phyloP scores from a whole-genome alignment of 2,797 vertebrate species.

The Luscinia luscinia region DNA sequence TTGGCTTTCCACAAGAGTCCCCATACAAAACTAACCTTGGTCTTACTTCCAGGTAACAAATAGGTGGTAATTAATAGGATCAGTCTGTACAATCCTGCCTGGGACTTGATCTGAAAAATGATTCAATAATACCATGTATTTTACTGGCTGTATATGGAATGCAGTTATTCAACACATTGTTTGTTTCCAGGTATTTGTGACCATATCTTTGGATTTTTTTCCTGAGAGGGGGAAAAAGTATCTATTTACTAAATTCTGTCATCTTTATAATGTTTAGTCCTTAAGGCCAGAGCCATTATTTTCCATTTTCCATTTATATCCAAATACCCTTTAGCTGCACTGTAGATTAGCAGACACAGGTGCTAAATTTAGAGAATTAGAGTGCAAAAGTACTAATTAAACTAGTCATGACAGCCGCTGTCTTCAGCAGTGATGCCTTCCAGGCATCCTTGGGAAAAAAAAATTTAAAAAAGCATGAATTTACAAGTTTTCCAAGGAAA shows the following conservation, averaged over 20 bases:
- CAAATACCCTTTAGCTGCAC: background rate
- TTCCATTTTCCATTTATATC: background rate
- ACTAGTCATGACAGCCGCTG: background rate
- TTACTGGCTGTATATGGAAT: background rate
- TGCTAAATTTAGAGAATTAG: slow-evolving; percentile 41
- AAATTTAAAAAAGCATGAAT: background rate
- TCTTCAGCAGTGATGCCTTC: background rate
- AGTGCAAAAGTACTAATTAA: slow-evolving; percentile 9
- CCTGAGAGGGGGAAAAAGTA: background rate
- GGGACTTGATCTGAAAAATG: background rate
- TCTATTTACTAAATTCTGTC: background rate
- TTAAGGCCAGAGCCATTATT: background rate
- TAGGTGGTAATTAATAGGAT: background rate
- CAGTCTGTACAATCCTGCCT: background rate
- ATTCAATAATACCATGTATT: background rate
- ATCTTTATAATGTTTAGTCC: background rate
- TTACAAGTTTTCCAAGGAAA: background rate
- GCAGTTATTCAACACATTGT: background rate
- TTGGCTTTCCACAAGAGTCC: background rate
- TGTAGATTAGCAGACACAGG: background rate
- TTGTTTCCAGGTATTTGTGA: background rate
- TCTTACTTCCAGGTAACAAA: background rate
- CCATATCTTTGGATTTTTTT: background rate
- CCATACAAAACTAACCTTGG: background rate
- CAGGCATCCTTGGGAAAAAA: background rate